phyloP scores from a whole-genome alignment of 2,888 invertebrate genomes.

The Drosophila limbata region DNA sequence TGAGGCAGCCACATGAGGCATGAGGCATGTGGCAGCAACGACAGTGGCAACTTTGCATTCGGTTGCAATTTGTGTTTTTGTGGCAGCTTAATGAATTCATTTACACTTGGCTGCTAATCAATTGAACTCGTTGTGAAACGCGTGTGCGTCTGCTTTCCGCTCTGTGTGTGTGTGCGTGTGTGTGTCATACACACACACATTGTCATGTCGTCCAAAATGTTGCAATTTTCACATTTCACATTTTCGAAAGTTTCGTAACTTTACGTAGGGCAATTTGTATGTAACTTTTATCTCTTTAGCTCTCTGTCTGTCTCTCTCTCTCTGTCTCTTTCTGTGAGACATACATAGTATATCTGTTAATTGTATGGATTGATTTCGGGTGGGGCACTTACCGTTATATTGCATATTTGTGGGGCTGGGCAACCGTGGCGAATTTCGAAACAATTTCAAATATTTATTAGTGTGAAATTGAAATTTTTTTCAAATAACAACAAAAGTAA shows the following conservation, averaged over 20 bases:
- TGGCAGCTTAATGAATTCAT: conserved; percentile 69
- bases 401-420: conserved; percentile 11
- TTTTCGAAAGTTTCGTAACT: conserved; percentile 32
- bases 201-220: conserved; percentile 28
- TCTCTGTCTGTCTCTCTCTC: background rate
- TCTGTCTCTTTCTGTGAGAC: background rate
- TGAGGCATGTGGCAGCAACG: background rate
- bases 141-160: conserved; percentile 11
- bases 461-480: conserved; percentile 4
- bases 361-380: conserved; percentile 37
- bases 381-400: conserved; percentile 32
- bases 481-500: background rate
- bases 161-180: conserved; percentile 16
- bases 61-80: conserved; percentile 35
- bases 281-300: conserved; percentile 15
- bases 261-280: conserved; percentile 18
- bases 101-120: conserved; percentile 74
- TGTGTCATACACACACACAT: conserved; percentile 4
- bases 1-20: conserved; percentile 37
- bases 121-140: conserved; percentile 66
- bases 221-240: conserved; percentile 37
- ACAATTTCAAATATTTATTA: background rate
- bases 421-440: conserved; percentile 20
- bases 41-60: conserved; percentile 34
- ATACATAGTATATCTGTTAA: conserved; percentile 1